Base-by-base conservation (phyloP, 1,140 invertebrate species). In the Coenobita brevimanus region DNA sequence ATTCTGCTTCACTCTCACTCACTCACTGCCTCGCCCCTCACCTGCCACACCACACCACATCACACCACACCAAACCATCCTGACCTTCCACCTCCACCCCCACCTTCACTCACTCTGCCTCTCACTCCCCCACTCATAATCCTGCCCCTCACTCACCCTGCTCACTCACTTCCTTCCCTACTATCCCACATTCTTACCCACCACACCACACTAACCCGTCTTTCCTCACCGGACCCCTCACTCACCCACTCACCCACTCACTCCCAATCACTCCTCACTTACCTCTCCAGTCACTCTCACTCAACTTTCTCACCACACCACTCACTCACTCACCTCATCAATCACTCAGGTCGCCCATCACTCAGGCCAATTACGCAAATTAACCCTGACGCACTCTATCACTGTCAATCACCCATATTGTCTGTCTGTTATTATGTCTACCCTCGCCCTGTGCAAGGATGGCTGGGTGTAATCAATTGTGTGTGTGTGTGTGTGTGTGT, bases 401-500 rank as follows among this genome's bases (percentile, higher is more conserved):
- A n/a, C n/a, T n/a, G n/a, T n/a, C n/a, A n/a, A n/a, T n/a, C n/a
- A n/a, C n/a, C n/a, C n/a, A n/a, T n/a, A n/a, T n/a, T n/a, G n/a
- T n/a, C n/a, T n/a, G n/a, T n/a, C n/a, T n/a, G n/a, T n/a, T n/a
- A n/a, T n/a, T n/a, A n/a, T n/a, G n/a, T n/a, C n/a, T n/a, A n/a
- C n/a, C n/a, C n/a, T n/a, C n/a, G n/a, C n/a, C n/a, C n/a, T n/a
- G n/a, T n/a, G n/a, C n/a, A n/a, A n/a, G n/a, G n/a, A n/a, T n/a
- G n/a, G n/a, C n/a, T n/a, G n/a, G n/a, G 50, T 76, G 50, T 43
- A 76, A n/a, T 46, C n/a, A n/a, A n/a, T n/a, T n/a, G n/a, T n/a
- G n/a, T n/a, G n/a, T n/a, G n/a, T n/a, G n/a, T n/a, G n/a, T 76
- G 50, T 76, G 50, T 76, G 50, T 76, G 50, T 76, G 50, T 76